Evolutionary conservation across 2,113 vertebrate species (phyloP), one percentile per base, ranked within the genome.

Genomic region (Microtus oregoni): DNA sequence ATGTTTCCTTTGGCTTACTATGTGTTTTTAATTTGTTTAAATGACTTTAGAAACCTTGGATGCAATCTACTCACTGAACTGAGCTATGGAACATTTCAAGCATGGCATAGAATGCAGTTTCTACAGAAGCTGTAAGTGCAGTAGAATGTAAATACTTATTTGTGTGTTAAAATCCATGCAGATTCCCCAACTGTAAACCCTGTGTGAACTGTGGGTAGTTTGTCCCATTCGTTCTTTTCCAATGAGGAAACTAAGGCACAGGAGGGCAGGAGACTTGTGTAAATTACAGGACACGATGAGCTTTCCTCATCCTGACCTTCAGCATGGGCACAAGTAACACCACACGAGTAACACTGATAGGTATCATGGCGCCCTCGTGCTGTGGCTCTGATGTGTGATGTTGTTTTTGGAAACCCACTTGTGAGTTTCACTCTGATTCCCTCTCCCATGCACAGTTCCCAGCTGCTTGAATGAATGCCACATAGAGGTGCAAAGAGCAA

Each of bases 21-120:
- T 89, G 9, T 47, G 15, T 70, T 55, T 38, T 89, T 63, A 44
- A 67, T 86, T 67, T 47, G 67, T 44, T 19, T 5, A 63, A 63
- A 83, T 89, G 58, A 17, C 55, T 75, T 75, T 75, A 75, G 73
- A 22, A 91, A 82, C 38, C 77, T 91, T 58, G n/a, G 91, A 2
- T 97, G 96, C 75, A 98, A 98, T 91, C 89, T 93, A 58, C 58
- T 98, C 68, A 95, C 17, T 0, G 70, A 70, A 50, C 90, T 98
- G 77, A 76, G 0, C 28, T 96, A 97, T 0, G 67, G 94, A 32
- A 94, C 97, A 9, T 98, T 98, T 96, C 88, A 96, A 89, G 81
- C 98, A 20, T 98, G 98, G 98, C 98, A 98, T 0, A 91, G 97
- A 82, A 94, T 98, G 97, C 96, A 92, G 90, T 98, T 98, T 96